phyloP scores from a whole-genome alignment of 37 sponge, comb jelly and placozoan genomes.

The Aplysina aerophoba region DNA sequence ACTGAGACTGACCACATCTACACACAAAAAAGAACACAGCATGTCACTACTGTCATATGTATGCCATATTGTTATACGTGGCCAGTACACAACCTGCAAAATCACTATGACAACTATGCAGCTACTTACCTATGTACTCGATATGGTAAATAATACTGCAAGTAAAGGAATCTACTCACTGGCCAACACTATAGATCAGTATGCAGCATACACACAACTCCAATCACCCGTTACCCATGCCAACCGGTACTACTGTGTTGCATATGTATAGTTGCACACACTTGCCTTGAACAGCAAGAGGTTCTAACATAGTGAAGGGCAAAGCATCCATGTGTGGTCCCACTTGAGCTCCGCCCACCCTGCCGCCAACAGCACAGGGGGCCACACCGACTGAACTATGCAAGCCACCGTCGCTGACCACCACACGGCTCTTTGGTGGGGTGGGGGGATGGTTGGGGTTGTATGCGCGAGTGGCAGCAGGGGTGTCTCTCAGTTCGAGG shows the following conservation, averaged over 20 bases:
- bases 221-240: too few relatives aligned
- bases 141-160: too few relatives aligned
- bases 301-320: not conserved
- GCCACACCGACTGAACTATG: not conserved
- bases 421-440: not conserved
- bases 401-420: not conserved
- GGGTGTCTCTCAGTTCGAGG: not conserved
- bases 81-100: too few relatives aligned
- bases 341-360: not conserved
- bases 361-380: not conserved
- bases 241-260: too few relatives aligned
- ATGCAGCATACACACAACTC: too few relatives aligned
- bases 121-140: too few relatives aligned
- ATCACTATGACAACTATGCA: too few relatives aligned
- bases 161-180: too few relatives aligned
- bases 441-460: not conserved
- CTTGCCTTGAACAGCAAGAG: not conserved
- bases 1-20: not conserved
- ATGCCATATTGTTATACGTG: too few relatives aligned
- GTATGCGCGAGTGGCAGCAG: not conserved
- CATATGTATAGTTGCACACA: too few relatives aligned
- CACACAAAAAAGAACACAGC: not conserved
- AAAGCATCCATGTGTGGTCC: not conserved
- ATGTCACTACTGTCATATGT: too few relatives aligned
- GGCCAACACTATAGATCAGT: too few relatives aligned